Evolutionary conservation across 1,140 invertebrate genomes (phyloP), one percentile per base, ranked within the genome.

Genomic region (Condylostylus longicornis): DNA sequence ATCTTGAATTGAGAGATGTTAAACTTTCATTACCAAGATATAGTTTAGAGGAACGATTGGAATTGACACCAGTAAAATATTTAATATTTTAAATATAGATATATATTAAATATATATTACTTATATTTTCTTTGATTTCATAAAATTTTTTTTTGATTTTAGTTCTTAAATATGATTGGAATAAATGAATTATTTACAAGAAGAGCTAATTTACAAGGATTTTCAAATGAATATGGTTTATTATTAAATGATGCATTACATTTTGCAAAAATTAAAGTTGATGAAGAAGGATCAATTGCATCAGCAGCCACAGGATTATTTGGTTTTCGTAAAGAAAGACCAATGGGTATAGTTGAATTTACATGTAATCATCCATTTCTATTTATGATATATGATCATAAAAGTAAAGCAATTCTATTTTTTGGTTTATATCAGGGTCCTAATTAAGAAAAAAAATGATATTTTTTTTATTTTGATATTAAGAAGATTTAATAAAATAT

Each of bases 311-410:
- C 82, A 0, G 74, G 80, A 1, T 61, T 86, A 17, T 81, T 84
- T 45, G 78, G 74, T 9, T 82, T 82, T 67, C 66, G 83, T 2
- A 86, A 82, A 0, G 82, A 81, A n/a, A 67, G 83, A 37, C 84
- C 83, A 0, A 62, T 71, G 1, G 79, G 84, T 42, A 80, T 81
- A 0, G 75, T 67, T 1, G 54, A 70, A 20, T 93, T 93, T 57
- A 71, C 72, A 7, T 82, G 80, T 45, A 82, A 89, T 61, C 83
- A 86, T 69, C 85, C 86, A 0, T 90, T 90, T 55, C 64, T 87
- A 1, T 88, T 85, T 51, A 55, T 88, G 17, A 74, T 89, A 28
- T 85, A 79, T 42, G 79, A 88, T 50, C 75, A 74, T 38, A 50
- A 62, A 0, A 68, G 68, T 1, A 65, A 69, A 30, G 72, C 71